phyloP scores from a whole-genome alignment of 2,113 vertebrate genomes.

The Beaufortia kweichowensis region DNA sequence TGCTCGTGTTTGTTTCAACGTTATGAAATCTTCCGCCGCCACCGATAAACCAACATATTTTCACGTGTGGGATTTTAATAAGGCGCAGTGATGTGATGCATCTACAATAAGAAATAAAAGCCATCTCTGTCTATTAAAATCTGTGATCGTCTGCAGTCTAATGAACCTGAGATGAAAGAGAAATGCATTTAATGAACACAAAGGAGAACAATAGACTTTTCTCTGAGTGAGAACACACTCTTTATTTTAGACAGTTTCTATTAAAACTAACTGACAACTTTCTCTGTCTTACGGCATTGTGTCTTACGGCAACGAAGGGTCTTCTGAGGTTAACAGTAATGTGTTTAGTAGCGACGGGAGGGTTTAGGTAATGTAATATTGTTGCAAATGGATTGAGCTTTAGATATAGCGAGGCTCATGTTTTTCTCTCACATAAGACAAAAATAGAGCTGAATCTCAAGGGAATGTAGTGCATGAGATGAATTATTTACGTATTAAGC shows the following conservation, averaged over 20 bases:
- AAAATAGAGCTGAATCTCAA: conserved; percentile 1
- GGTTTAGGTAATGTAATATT: conserved; percentile 8
- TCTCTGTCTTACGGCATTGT: not conserved
- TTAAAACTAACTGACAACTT: conserved; percentile 25
- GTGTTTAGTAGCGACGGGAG: not conserved
- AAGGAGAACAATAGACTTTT: not conserved
- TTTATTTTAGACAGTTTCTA: not conserved
- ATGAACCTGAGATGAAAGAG: conserved; percentile 29
- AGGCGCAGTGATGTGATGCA: not conserved
- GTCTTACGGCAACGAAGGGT: not conserved
- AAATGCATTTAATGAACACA: conserved; percentile 3
- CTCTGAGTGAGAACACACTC: not conserved
- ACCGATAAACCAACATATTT: not conserved
- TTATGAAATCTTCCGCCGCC: not conserved
- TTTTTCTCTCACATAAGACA: not conserved
- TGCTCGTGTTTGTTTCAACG: not conserved
- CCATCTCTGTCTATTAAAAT: not conserved
- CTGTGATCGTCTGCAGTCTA: not conserved
- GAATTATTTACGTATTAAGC: conserved; percentile 15
- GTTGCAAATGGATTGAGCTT: conserved; percentile 4
- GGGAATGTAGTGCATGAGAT: not conserved
- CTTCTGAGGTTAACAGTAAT: not conserved
- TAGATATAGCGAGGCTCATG: not conserved
- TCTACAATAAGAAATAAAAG: conserved; percentile 15
- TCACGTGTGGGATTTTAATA: conserved; percentile 6